These are phyloP conservation scores for Drosophila pullipes DNA, from an alignment of 2,888 invertebrate genomes.

Conservation along the genomic window DNA sequence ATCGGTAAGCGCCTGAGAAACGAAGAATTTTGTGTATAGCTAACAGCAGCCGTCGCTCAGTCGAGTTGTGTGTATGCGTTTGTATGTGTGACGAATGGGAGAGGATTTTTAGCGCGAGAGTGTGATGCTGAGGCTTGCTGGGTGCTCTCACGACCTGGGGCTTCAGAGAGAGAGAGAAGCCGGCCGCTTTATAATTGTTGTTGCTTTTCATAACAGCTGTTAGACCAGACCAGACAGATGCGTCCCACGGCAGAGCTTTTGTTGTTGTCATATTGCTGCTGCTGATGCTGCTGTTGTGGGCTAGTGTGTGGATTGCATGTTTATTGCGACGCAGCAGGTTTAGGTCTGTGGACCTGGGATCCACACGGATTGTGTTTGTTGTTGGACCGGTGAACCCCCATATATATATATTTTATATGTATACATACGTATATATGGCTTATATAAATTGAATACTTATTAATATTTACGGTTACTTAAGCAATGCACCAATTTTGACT, in stretches of 20 bases:
- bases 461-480: slow-evolving; percentile 24
- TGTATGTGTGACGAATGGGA: slow-evolving; percentile 7
- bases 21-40: slow-evolving; percentile 46
- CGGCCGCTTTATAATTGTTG: slow-evolving; percentile 29
- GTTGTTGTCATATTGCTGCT: slow-evolving; percentile 27
- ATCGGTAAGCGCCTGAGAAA: slow-evolving; percentile 33
- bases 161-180: slow-evolving; percentile 28
- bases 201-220: slow-evolving; percentile 67
- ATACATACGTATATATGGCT: slow-evolving; percentile 1
- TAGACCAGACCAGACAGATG: slow-evolving; percentile 52
- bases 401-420: neutral
- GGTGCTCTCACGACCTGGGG: slow-evolving; percentile 27
- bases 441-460: neutral
- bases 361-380: slow-evolving; percentile 40
- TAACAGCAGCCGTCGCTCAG: slow-evolving; percentile 11
- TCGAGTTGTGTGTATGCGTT: slow-evolving; percentile 3
- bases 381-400: slow-evolving; percentile 35
- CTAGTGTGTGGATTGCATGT: slow-evolving; percentile 51
- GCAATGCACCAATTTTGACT: slow-evolving; percentile 15
- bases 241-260: slow-evolving; percentile 40
- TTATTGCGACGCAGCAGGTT: slow-evolving; percentile 61
- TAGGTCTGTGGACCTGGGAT: slow-evolving; percentile 32
- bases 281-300: slow-evolving; percentile 1
- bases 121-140: slow-evolving; percentile 36
- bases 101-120: slow-evolving; percentile 37